Evolutionary conservation across 2,113 vertebrate genomes (phyloP).

Genomic region (Ardeotis arabs): DNA sequence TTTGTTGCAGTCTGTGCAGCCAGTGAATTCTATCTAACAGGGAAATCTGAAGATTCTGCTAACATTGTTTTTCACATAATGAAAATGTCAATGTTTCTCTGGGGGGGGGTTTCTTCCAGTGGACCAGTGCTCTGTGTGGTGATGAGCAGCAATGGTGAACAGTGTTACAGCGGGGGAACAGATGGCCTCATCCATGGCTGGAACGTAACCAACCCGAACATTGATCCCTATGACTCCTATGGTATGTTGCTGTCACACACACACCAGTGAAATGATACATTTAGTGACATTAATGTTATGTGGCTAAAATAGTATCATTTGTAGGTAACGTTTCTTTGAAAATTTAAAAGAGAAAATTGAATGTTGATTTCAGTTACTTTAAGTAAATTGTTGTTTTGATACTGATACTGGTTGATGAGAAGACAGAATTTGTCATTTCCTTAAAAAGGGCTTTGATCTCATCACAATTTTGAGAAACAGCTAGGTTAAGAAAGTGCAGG

Average conservation of each 20-base stretch:
- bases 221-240: constrained; percentile 96
- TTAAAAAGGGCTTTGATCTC: not conserved
- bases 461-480: not conserved
- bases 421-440: not conserved
- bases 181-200: constrained; percentile 96
- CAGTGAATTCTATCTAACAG: not conserved
- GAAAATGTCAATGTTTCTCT: not conserved
- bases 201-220: constrained; percentile 94
- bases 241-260: constrained; percentile 71
- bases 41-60: not conserved
- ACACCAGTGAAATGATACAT: not conserved
- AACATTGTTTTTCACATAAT: not conserved
- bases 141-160: constrained; percentile 95
- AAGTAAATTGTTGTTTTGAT: not conserved
- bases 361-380: not conserved
- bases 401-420: not conserved
- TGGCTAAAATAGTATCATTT: not conserved
- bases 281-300: not conserved
- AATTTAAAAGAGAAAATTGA: not conserved
- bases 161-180: constrained; percentile 94
- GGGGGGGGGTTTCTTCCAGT: constrained; percentile 66
- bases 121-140: constrained; percentile 95
- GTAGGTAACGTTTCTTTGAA: not conserved
- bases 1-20: not conserved
- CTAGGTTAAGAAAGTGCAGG: not conserved